Evolutionary conservation across 2,113 vertebrate genomes (phyloP), one percentile per base, ranked within the genome.

Genomic region (Danionella cerebrum): DNA sequence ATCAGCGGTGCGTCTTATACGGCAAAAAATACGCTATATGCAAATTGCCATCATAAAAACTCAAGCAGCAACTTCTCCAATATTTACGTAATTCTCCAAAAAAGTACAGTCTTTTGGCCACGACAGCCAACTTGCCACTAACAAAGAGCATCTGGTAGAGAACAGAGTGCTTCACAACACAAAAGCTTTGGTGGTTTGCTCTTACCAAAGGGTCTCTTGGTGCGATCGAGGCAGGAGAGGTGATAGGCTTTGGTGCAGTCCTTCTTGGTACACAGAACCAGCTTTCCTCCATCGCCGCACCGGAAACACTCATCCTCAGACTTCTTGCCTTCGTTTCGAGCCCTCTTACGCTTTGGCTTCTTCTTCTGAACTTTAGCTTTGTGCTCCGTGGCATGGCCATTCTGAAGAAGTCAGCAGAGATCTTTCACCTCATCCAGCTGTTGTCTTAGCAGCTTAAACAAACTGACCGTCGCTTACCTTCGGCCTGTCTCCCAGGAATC

Each of bases 221-320:
- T 89, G 79, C 94, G 88, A 70, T 91, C 91, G 33, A 99, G 90
- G 69, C 96, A 99, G 75, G 90, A 88, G 67, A 99, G 91, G 80
- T 98, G 96, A 75, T 94, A 99, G 0, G 96, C 92, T 85, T 99
- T 99, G 79, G 94, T 94, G 82, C 96, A 98, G 54, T 83, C 88
- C 79, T 94, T 97, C 73, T 91, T 93, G 80, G 90, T 93, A 0
- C 96, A 99, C 22, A 98, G 73, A 1, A 99, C 94, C 80, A 99
- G 86, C 79, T 99, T 90, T 0, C 96, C 96, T 2, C 95, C 96
- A 0, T 98, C 95, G 0, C 93, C 87, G 0, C 96, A 99, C 71
- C 96, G 96, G 85, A 98, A 99, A 81, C 96, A 99, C 67, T 97
- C 95, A 1, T 98, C 96, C 62, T 99, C 96, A 0, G 95, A 96